Base-by-base conservation (phyloP, 2,797 vertebrate genomes). In the Acanthurus tractus region DNA sequence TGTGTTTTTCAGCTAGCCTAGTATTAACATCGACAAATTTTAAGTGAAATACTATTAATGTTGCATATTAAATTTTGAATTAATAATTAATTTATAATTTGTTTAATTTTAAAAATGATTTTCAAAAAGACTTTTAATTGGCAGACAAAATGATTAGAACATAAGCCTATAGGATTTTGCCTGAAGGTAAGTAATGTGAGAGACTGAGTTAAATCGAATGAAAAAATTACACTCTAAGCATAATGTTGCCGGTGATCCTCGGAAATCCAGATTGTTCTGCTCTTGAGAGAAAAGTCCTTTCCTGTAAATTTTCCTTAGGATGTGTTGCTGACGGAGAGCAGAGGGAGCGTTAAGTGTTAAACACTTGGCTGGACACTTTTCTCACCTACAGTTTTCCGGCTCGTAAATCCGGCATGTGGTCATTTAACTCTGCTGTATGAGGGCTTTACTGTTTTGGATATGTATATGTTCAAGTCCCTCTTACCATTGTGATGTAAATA, bases 281-380 rank as follows among this genome's bases (percentile, higher is more conserved):
- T 48, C 20, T 53, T 29, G 23, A n/a, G 40, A 9, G 29, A 1
- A 42, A 52, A 42, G 18, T 29, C 8, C 17, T 29, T 36, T 7
- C 18, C n/a, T 49, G 3, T 11, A 10, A 20, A 69, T 17, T 45
- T 55, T 29, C 2, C 5, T 36, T 44, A 13, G 45, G 36, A 50
- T 15, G 71, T 84, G 85, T 63, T 64, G 5, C 73, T 84, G 86
- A 86, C 42, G 76, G 66, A 81, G 58, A 86, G 66, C 90, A 88
- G 86, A 61, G n/a, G 29, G 22, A 22, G 36, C 44, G 40, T 72
- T 6, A 49, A 70, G 72, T 65, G 73, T 81, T 79, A 70, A 76
- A 78, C 38, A 76, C 66, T 45, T 61, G 62, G 34, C 70, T 57
- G 50, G 45, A 63, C 45, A 65, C 56, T 38, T 63, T 79, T 83